Percentiles rank a stretch among this genome's conserved stretches.
Conservation (phyloP, 2,113 vertebrate genomes). For the Peromyscus maniculatus region DNA sequence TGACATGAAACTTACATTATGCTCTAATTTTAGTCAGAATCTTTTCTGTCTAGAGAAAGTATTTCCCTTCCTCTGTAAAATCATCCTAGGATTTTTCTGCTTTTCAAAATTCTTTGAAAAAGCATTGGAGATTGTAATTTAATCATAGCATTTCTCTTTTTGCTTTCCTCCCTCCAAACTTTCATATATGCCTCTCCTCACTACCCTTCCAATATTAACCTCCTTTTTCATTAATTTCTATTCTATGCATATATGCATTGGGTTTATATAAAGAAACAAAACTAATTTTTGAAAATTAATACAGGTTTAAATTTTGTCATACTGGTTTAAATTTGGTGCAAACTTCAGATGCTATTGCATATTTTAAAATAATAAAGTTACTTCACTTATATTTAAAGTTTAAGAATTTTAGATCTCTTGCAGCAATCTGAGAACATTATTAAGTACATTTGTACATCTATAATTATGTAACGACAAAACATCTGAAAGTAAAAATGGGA, state of each 20-base stretch:
- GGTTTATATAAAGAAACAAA: not conserved
- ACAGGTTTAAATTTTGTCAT: not conserved
- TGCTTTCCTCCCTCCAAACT: not conserved
- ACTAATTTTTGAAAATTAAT: not conserved
- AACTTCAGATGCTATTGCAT: not conserved
- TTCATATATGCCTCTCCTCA: not conserved
- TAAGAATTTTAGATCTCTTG: not conserved
- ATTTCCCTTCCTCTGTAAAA: too few relatives aligned
- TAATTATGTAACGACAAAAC: conserved; percentile 23
- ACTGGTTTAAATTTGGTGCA: not conserved
- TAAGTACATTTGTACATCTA: not conserved
- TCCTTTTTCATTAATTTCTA: not conserved
- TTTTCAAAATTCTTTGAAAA: too few relatives aligned
- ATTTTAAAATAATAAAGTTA: conserved; percentile 23
- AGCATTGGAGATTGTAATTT: not conserved
- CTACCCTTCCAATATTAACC: not conserved
- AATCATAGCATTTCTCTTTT: not conserved
- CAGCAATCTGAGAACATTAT: conserved; percentile 35
- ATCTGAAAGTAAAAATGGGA: conserved; percentile 63
- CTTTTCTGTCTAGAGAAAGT: too few relatives aligned
- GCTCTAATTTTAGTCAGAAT: too few relatives aligned
- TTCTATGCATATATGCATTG: not conserved
- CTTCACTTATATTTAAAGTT: not conserved
- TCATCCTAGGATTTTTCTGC: too few relatives aligned
- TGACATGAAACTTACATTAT: not conserved